Base-by-base conservation (phyloP, 1,140 invertebrate genomes). In the Aphelenchoides fujianensis region DNA sequence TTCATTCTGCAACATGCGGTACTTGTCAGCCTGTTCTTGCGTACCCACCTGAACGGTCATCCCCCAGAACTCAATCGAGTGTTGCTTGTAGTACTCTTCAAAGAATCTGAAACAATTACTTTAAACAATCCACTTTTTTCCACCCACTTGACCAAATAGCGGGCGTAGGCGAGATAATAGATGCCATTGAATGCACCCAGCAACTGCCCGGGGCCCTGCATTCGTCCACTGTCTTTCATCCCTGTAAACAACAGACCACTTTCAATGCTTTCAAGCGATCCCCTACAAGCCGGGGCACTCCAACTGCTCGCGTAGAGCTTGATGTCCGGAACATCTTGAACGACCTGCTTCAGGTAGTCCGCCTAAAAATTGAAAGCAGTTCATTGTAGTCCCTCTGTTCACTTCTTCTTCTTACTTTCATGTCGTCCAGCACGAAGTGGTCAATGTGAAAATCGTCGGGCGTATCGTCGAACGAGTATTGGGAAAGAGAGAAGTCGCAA, bases 171-270 rank as follows among this genome's bases (percentile, higher is more conserved):
- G 82, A 91, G 89, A 80, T 91, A 93, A 82, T 0, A 95, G 82
- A 34, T 74, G 74, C 1, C 57, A 61, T 61, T 61, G 2, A 61
- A 61, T 19, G n/a, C 16, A n/a, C 57, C 57, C n/a, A 19, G n/a
- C 57, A 61, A 30, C 27, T 16, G 16, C 16, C 89, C 89, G 19
- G 84, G 79, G 9, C 88, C 88, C 69, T 85, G 86, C 74, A 78
- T 74, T 34, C 83, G 85, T 30, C 90, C 86, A 76, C 91, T 92
- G 0, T 89, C 90, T 86, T 97, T 97, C 93, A 97, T 96, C 93
- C 93, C 12, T 12, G 12, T 48, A 48, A 48, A 48, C 12, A 12
- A 12, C 41, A n/a, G n/a, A n/a, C n/a, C 23, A 48, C 12, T 48
- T 12, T 48, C 12, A 12, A 12, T 48, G 12, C 23, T 48, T 12